Conservation (phyloP, 2,797 vertebrate species). For the Dromococcyx pavoninus region DNA sequence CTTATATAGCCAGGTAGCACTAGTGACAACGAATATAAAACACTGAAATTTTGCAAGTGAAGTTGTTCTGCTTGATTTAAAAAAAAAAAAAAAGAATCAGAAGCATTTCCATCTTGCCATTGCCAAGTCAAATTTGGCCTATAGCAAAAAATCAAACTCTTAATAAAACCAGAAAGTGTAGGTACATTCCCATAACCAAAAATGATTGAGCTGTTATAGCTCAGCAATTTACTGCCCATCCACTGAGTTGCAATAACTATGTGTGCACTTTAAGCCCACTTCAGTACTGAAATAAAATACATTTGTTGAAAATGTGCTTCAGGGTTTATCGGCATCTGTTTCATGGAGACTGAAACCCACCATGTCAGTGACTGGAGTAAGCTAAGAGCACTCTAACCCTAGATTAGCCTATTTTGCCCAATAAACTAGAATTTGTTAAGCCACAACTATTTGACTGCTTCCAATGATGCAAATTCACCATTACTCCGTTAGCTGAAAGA, state of each 20-base stretch:
- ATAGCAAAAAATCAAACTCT: constrained; percentile 31
- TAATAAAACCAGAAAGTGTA: constrained; percentile 1
- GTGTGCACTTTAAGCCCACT: background rate
- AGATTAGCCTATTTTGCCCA: background rate
- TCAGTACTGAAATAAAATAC: constrained; percentile 15
- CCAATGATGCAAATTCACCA: background rate
- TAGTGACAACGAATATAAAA: background rate
- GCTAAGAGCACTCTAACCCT: background rate
- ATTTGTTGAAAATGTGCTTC: background rate
- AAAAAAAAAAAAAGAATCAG: background rate
- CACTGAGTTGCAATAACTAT: background rate
- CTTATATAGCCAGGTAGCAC: background rate
- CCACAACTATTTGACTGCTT: background rate
- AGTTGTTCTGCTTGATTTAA: background rate
- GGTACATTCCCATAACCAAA: background rate
- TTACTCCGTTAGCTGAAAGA: background rate
- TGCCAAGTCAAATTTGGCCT: constrained; percentile 19
- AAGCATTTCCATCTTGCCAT: background rate
- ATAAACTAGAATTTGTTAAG: constrained; percentile 24
- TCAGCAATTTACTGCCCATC: constrained; percentile 22
- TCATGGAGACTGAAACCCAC: background rate
- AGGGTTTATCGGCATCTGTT: constrained; percentile 10
- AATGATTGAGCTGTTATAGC: constrained; percentile 22
- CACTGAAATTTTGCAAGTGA: constrained; percentile 16
- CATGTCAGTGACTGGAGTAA: background rate